phyloP scores from a whole-genome alignment of 2,797 vertebrate species.

The Nothura maculosa region DNA sequence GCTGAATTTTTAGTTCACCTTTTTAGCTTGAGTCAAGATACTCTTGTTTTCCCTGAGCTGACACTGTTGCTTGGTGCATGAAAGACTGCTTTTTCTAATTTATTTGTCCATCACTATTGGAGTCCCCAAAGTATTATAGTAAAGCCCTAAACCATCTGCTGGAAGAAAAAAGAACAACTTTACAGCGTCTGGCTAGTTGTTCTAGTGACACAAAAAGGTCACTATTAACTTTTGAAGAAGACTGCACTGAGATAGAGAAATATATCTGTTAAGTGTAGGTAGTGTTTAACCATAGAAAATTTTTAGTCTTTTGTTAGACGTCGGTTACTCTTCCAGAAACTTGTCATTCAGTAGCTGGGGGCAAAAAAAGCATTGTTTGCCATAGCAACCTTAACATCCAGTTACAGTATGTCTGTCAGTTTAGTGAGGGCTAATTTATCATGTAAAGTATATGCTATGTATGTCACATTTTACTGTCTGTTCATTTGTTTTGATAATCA shows the following conservation, averaged over 20 bases:
- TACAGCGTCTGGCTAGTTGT: not conserved
- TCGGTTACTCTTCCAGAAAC: slow-evolving; percentile 57
- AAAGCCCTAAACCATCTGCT: not conserved
- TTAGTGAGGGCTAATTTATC: slow-evolving; percentile 76
- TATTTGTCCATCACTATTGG: not conserved
- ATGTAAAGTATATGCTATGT: slow-evolving; percentile 71
- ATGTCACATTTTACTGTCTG: slow-evolving; percentile 77
- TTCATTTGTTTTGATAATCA: slow-evolving; percentile 84
- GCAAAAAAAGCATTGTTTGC: slow-evolving; percentile 67
- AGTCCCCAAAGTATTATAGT: slow-evolving; percentile 3
- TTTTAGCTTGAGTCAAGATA: not conserved
- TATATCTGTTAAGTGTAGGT: not conserved
- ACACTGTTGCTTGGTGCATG: not conserved
- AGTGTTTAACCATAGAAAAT: not conserved
- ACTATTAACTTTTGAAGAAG: not conserved
- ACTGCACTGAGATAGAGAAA: not conserved
- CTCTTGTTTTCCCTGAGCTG: not conserved
- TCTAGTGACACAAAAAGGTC: not conserved
- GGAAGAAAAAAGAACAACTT: not conserved
- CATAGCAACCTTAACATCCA: slow-evolving; percentile 77
- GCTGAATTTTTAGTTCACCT: not conserved
- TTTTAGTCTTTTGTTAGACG: slow-evolving; percentile 5
- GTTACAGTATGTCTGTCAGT: slow-evolving; percentile 64
- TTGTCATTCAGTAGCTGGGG: slow-evolving; percentile 60
- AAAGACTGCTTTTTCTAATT: not conserved